These are phyloP conservation scores for Glaucidium brasilianum DNA, from an alignment of 2,113 vertebrate genomes.

Conservation along the genomic window DNA sequence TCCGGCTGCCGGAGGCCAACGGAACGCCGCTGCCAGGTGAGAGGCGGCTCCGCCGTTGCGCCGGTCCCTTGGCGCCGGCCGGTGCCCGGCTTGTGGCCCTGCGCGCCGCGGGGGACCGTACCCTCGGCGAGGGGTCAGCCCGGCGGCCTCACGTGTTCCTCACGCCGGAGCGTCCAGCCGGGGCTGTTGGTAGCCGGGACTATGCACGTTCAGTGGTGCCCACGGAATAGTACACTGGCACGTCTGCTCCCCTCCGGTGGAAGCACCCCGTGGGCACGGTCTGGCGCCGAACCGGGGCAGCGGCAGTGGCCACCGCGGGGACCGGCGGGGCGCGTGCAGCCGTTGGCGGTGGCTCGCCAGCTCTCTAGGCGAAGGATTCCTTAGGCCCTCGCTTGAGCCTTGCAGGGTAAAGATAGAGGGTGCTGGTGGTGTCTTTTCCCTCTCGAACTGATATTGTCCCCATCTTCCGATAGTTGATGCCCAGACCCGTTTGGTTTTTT, in stretches of 20 bases:
- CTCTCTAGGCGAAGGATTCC: not conserved
- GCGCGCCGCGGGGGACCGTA: not conserved
- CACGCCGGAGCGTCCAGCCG: too few species aligned
- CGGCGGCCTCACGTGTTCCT: not conserved
- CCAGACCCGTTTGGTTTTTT: too few species aligned
- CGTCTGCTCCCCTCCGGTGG: fast-evolving
- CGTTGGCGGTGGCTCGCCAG: fast-evolving
- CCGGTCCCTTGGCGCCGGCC: not conserved
- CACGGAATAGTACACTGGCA: fast-evolving
- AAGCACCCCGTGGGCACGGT: fast-evolving
- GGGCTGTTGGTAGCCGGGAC: not conserved
- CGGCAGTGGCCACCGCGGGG: not conserved
- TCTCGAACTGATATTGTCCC: too few species aligned
- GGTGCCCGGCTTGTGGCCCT: not conserved
- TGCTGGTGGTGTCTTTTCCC: not conserved
- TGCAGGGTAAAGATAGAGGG: fast-evolving
- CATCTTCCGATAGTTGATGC: not conserved
- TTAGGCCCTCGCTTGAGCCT: too few species aligned
- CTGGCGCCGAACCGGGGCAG: not conserved
- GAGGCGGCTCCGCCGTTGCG: not conserved
- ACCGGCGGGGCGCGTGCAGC: not conserved
- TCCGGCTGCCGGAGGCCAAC: slow-evolving; percentile 71
- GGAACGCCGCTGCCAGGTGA: slow-evolving; percentile 80
- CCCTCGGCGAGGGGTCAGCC: too few species aligned
- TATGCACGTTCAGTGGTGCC: fast-evolving